Percentiles rank a stretch among this genome's conserved stretches.
These are phyloP conservation scores for Coccyzus lansbergi DNA, from an alignment of 2,797 vertebrate species.

Conservation along the genomic window DNA sequence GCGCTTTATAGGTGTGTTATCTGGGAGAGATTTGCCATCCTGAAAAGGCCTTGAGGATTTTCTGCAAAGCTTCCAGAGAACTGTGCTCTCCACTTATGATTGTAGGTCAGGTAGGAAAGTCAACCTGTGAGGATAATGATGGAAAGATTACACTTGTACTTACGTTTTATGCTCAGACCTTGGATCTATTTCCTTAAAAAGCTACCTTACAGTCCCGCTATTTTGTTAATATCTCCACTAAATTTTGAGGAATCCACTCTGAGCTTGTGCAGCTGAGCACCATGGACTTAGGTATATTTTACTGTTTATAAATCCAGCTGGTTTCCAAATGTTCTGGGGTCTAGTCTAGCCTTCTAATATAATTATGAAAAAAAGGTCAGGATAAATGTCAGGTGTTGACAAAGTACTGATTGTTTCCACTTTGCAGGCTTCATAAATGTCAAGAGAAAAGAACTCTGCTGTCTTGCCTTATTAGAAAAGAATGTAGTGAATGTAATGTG, in stretches of 20 bases:
- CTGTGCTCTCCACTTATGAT: neutral
- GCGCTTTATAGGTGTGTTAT: neutral
- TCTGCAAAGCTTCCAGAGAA: neutral
- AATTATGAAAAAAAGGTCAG: slow-evolving; percentile 70
- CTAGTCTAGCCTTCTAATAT: slow-evolving; percentile 63
- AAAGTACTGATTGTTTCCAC: slow-evolving; percentile 73
- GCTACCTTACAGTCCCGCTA: neutral
- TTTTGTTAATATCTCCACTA: neutral
- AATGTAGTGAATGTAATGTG: slow-evolving; percentile 43
- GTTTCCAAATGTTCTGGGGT: slow-evolving; percentile 67
- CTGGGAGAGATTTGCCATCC: neutral
- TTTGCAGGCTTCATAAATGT: slow-evolving; percentile 73
- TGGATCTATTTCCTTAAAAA: neutral
- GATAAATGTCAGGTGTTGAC: slow-evolving; percentile 73
- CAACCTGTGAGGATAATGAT: neutral
- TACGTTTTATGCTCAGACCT: neutral
- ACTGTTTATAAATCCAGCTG: slow-evolving; percentile 64
- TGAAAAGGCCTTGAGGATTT: neutral
- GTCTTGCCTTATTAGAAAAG: slow-evolving; percentile 70
- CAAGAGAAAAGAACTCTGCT: slow-evolving; percentile 69
- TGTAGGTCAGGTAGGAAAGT: neutral
- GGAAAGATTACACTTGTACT: neutral
- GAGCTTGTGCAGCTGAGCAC: neutral
- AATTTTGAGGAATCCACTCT: neutral
- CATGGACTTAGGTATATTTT: neutral